These are phyloP conservation scores for Brachionus koreanus DNA, from an alignment of 1,140 invertebrate species.

Conservation along the genomic window DNA sequence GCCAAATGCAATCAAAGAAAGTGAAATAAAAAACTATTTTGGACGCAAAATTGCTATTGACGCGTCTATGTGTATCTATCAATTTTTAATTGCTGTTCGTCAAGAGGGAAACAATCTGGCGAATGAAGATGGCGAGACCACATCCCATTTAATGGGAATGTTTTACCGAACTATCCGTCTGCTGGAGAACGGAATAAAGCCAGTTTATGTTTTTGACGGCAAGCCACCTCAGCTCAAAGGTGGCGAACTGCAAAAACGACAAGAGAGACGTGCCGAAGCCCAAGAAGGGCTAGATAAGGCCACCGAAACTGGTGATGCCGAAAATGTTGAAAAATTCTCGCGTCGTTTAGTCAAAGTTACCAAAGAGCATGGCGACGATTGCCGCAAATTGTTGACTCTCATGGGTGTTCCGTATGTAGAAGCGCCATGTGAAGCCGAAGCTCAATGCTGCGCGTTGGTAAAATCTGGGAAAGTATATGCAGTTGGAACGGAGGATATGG, in stretches of 20 bases:
- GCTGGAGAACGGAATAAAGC: constrained; percentile 95
- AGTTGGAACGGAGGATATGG: constrained; percentile 99
- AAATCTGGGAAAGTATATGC: constrained; percentile 89
- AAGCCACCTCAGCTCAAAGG: constrained; percentile 78
- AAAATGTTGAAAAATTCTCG: constrained; percentile 89
- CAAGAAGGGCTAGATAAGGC: constrained; percentile 82
- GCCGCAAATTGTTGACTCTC: constrained; percentile 76
- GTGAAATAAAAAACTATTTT: constrained; percentile 95
- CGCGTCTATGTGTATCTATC: constrained; percentile 93
- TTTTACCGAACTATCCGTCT: constrained; percentile 95
- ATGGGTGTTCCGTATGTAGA: constrained; percentile 96
- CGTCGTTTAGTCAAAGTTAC: constrained; percentile 90
- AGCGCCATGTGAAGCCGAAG: constrained; percentile 97
- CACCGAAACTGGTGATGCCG: constrained; percentile 81
- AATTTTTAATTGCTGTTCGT: constrained; percentile 95
- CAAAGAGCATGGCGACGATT: constrained; percentile 81
- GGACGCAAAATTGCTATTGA: constrained; percentile 96
- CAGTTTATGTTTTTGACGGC: constrained; percentile 98
- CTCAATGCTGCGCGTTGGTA: constrained; percentile 90
- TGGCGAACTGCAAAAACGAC: constrained; percentile 72
- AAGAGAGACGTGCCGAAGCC: constrained; percentile 80
- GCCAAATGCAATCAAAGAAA: constrained; percentile 83
- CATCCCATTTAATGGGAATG: constrained; percentile 91
- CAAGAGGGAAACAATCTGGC: constrained; percentile 86
- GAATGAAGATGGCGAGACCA: constrained; percentile 89